Percentiles rank a stretch among this genome's conserved stretches.
Conservation (phyloP, 2,113 vertebrate species). For the Epinephelus moara region DNA sequence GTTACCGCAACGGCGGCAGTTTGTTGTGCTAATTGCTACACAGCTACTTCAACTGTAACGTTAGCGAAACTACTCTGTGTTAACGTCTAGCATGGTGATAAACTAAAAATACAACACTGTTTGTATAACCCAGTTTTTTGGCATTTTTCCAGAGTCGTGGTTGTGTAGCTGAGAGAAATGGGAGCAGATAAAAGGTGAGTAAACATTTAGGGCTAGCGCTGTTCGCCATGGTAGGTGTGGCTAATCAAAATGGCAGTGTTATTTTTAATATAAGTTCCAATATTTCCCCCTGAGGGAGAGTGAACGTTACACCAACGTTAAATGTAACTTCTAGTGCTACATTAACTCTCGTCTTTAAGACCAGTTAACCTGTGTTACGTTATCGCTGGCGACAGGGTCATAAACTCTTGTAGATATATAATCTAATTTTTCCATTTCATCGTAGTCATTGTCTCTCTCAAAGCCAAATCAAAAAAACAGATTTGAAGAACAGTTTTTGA, state of each 20-base stretch:
- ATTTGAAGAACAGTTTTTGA: too few species aligned
- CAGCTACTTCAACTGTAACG: neutral
- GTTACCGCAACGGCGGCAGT: neutral
- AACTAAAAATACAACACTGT: neutral
- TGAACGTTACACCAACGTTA: too few species aligned
- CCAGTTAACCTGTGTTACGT: too few species aligned
- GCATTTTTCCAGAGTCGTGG: slow-evolving; percentile 1
- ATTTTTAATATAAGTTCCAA: neutral
- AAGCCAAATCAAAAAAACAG: neutral
- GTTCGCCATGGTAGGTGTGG: slow-evolving; percentile 12
- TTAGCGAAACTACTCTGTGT: too few species aligned
- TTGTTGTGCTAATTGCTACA: too few species aligned
- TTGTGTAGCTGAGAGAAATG: slow-evolving; percentile 81
- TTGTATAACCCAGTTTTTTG: too few species aligned
- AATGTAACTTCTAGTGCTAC: too few species aligned
- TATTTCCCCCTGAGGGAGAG: neutral
- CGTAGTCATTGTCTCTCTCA: neutral
- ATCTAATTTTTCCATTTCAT: too few species aligned
- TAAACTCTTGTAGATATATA: neutral
- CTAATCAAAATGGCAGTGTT: neutral
- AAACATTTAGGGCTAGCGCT: neutral
- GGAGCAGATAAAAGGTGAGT: slow-evolving; percentile 96
- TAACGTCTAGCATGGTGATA: neutral
- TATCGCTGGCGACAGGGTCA: neutral
- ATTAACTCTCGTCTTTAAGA: too few species aligned